Base-by-base conservation (phyloP, 2,888 invertebrate species). In the Dermolepida albohirtum region DNA sequence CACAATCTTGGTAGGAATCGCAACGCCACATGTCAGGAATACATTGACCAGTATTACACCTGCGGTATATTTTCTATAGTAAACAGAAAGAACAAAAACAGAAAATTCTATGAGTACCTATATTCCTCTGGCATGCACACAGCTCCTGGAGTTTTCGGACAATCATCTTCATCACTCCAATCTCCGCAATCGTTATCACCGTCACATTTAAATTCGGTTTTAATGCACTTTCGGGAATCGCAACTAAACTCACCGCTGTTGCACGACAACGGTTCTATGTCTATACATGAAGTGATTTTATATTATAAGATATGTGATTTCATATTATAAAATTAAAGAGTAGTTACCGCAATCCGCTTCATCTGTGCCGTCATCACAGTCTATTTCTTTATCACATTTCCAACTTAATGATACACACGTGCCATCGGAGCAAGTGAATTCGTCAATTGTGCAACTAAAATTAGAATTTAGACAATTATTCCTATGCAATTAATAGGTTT, bases 131-230 rank as follows among this genome's bases (percentile, higher is more conserved):
- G 82, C 44, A 87, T 89, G 76, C 93, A 93, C 73, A 86, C 89
- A 0, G 59, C 17, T 39, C 89, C 88, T 16, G 78, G 75, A 0
- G 88, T 87, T 72, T 88, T 84, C 0, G 89, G 89, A 76, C 95
- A 95, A 70, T 90, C 88, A 76, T 92, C 90, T 78, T 95, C 95
- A 77, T 95, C 95, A 64, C 92, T 93, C 90, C 92, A 92, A 78
- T 95, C 95, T 0, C 92, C 93, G 76, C 95, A 95, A 78, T 95
- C 94, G 77, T 94, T 92, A 77, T 94, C 93, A 0, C 92, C 92
- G 74, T 95, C 95, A 78, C 95, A 95, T 70, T 90, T 89, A 78
- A 92, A 94, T 68, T 90, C 89, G 74, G 87, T 87, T 43, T 90
- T 86, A 51, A 95, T 89, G 80, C 95, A 95, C 66, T 90, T 87